Evolutionary conservation across 2,797 vertebrate species (phyloP).

Genomic region (Alectoris magna): DNA sequence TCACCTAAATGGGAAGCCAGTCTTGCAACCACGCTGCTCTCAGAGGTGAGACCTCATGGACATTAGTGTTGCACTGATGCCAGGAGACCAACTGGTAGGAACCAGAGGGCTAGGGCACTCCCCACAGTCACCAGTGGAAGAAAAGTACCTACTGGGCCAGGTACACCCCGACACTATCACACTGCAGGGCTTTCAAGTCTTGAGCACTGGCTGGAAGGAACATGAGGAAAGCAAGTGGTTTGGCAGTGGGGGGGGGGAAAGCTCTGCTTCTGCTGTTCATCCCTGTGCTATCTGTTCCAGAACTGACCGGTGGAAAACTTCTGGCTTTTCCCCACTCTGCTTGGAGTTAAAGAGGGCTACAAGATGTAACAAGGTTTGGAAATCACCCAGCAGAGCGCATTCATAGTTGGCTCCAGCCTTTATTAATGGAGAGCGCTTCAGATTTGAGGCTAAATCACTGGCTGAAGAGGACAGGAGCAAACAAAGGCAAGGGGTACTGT

Average conservation of each 20-base stretch:
- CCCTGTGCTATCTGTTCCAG: not conserved
- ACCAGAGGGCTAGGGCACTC: not conserved
- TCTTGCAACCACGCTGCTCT: not conserved
- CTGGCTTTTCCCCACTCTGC: fast-evolving
- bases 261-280: not conserved
- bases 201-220: not conserved
- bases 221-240: not conserved
- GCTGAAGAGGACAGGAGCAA: not conserved
- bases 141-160: not conserved
- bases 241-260: not conserved
- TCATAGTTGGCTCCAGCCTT: not conserved
- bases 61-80: fast-evolving
- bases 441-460: not conserved
- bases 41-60: not conserved
- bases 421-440: not conserved
- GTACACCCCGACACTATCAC: fast-evolving
- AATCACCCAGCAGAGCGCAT: not conserved
- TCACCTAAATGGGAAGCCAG: not conserved
- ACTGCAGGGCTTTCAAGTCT: not conserved
- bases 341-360: not conserved
- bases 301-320: not conserved
- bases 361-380: not conserved
- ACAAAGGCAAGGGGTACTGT: not conserved
- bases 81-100: not conserved
- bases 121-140: not conserved